phyloP scores from a whole-genome alignment of 2,113 vertebrate species.

The Labeo catla region DNA sequence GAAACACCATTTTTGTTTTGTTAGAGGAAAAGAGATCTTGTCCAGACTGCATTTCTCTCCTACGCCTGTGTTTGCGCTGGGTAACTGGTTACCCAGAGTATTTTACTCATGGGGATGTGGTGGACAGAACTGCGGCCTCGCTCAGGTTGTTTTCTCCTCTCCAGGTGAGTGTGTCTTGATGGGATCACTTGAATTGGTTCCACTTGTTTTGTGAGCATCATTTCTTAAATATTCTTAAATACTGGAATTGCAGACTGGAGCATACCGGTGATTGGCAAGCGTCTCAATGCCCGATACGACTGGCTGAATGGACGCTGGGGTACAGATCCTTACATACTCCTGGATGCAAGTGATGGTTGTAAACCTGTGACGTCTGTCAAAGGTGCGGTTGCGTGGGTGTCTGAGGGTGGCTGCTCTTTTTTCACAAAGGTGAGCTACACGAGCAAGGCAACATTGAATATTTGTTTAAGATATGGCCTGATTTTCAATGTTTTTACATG shows the following conservation, averaged over 20 bases:
- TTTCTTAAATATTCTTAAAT: neutral
- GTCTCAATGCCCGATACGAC: conserved; percentile 78
- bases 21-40: conserved; percentile 73
- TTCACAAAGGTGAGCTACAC: conserved; percentile 75
- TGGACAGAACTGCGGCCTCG: conserved; percentile 70
- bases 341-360: conserved; percentile 74
- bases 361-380: conserved; percentile 52
- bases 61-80: conserved; percentile 71
- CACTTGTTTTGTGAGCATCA: neutral
- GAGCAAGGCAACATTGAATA: neutral
- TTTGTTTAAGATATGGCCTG: neutral
- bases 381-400: conserved; percentile 76
- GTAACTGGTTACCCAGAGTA: conserved; percentile 79
- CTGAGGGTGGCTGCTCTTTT: conserved; percentile 77
- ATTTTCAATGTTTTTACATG: neutral
- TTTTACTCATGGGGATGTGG: conserved; percentile 75
- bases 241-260: conserved; percentile 66
- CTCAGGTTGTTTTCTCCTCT: conserved; percentile 74
- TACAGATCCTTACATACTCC: conserved; percentile 58
- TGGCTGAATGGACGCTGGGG: conserved; percentile 72
- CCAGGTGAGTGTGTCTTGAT: conserved; percentile 61
- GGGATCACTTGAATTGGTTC: neutral
- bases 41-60: conserved; percentile 77
- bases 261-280: conserved; percentile 70
- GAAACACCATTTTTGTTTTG: neutral